Conservation (phyloP, 2,888 invertebrate genomes). For the Lasiommata megera region DNA sequence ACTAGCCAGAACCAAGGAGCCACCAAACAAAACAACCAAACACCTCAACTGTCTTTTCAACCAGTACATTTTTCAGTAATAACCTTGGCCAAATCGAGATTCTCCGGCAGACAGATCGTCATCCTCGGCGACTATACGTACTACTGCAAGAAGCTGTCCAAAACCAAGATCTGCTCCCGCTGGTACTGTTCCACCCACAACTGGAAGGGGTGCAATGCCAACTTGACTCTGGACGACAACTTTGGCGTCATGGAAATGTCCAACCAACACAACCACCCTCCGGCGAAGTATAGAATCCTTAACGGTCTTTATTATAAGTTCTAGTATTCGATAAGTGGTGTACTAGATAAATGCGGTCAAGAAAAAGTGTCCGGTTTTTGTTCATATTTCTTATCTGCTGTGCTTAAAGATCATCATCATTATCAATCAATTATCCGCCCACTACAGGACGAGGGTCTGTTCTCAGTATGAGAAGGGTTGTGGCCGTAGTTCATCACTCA, state of each 20-base stretch:
- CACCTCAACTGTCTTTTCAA: conserved; percentile 15
- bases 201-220: conserved; percentile 65
- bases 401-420: no score
- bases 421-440: no score
- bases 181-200: conserved; percentile 73
- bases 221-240: conserved; percentile 56
- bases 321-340: background rate
- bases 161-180: conserved; percentile 54
- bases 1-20: no score
- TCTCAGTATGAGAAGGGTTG: no score
- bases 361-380: no score
- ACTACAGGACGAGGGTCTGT: no score
- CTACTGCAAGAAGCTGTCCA: conserved; percentile 64
- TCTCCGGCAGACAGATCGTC: conserved; percentile 60
- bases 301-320: conserved; percentile 44
- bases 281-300: conserved; percentile 57
- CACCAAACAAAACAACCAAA: no score
- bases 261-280: conserved; percentile 58
- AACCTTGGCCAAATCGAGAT: conserved; percentile 58
- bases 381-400: no score
- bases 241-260: conserved; percentile 50
- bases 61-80: conserved; percentile 23
- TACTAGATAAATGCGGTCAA: no score
- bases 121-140: conserved; percentile 66
- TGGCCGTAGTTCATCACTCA: no score